Evolutionary conservation across 2,888 invertebrate genomes (phyloP).

Genomic region (Drosophila meridionalis): DNA sequence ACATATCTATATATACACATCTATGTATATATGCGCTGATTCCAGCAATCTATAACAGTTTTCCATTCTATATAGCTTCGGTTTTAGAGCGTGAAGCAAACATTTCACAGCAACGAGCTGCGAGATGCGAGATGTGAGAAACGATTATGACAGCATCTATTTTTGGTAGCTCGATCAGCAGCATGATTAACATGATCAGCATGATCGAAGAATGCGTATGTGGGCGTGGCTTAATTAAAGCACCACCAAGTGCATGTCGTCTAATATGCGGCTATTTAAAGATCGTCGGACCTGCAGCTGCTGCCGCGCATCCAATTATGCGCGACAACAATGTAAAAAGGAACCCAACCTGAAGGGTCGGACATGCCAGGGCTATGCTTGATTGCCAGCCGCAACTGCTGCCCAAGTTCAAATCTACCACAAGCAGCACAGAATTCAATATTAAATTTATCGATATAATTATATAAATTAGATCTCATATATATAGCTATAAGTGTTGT

Average conservation of each 20-base stretch:
- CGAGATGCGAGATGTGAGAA: slow-evolving; percentile 13
- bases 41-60: slow-evolving; percentile 54
- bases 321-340: slow-evolving; percentile 39
- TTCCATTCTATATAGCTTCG: slow-evolving; percentile 28
- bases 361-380: slow-evolving; percentile 70
- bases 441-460: background rate
- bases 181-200: slow-evolving; percentile 24
- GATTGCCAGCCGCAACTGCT: slow-evolving; percentile 72
- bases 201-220: slow-evolving; percentile 40
- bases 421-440: slow-evolving; percentile 5
- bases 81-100: slow-evolving; percentile 52
- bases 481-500: slow-evolving; percentile 42
- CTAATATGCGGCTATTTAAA: slow-evolving; percentile 21
- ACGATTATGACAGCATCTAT: slow-evolving; percentile 70
- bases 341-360: slow-evolving; percentile 33
- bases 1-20: slow-evolving; percentile 3
- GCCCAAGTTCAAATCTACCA: slow-evolving; percentile 68
- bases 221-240: slow-evolving; percentile 71
- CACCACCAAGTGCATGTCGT: slow-evolving; percentile 51
- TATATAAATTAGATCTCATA: background rate
- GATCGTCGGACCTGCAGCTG: slow-evolving; percentile 48
- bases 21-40: slow-evolving; percentile 19
- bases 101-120: slow-evolving; percentile 19
- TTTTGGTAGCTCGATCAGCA: slow-evolving; percentile 51
- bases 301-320: slow-evolving; percentile 52